Conservation (phyloP, 37 sponge, comb jelly and placozoan species). For the Eunapius fragilis region DNA sequence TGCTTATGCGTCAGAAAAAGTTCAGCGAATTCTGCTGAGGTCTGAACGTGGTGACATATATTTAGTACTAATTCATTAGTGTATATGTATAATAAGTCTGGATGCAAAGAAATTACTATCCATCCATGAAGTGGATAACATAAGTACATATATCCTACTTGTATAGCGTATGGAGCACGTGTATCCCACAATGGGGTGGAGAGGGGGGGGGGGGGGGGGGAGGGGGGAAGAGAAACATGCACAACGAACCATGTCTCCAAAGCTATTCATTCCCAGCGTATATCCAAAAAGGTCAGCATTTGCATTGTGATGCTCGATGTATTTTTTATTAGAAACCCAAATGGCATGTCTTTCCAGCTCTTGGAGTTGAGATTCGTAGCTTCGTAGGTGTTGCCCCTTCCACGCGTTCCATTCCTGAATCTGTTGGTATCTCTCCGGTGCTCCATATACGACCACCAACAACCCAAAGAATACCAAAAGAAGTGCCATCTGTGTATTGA, state of each 20-base stretch:
- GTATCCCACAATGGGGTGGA: no score
- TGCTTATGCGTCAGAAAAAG: neutral
- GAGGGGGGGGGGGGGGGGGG: no score
- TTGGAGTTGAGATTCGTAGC: constrained; percentile 23
- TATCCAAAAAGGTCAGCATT: constrained; percentile 66
- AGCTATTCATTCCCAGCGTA: constrained; percentile 72
- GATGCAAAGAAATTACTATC: neutral
- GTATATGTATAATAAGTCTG: no score
- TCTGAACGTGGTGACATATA: no score
- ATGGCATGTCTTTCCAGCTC: constrained; percentile 53
- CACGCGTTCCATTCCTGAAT: constrained; percentile 73
- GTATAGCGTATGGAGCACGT: no score
- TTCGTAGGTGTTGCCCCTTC: constrained; percentile 52
- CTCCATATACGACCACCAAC: no score
- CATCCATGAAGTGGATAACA: neutral
- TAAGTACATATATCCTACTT: neutral
- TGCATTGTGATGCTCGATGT: constrained; percentile 69
- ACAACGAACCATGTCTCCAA: constrained; percentile 79
- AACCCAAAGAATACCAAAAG: no score
- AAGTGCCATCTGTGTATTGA: no score
- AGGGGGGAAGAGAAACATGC: no score
- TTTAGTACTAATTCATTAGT: no score
- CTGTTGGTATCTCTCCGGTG: no score
- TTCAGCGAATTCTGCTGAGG: constrained; percentile 31
- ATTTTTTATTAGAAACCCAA: constrained; percentile 70